phyloP scores from a whole-genome alignment of 1,140 invertebrate species.

The Mactra quadrangularis region DNA sequence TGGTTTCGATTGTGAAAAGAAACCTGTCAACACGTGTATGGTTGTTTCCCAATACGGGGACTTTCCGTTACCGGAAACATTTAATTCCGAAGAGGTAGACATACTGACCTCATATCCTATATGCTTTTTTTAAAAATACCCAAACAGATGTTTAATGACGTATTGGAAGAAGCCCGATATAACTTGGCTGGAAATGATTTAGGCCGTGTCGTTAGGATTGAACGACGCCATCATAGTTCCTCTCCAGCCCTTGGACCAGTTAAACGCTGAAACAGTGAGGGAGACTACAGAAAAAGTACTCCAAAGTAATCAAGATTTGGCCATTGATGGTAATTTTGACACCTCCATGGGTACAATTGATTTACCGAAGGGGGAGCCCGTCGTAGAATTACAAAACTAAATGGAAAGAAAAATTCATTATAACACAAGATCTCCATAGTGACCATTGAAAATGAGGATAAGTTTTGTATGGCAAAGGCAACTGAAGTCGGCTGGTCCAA shows the following conservation, averaged over 20 bases:
- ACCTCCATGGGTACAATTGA: not conserved
- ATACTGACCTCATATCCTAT: too few species aligned
- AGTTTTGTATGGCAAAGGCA: constrained; percentile 29
- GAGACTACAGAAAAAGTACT: constrained; percentile 15
- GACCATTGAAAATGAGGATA: constrained; percentile 39
- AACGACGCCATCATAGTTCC: constrained; percentile 25
- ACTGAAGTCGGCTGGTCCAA: constrained; percentile 10
- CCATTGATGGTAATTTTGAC: not conserved
- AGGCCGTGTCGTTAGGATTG: not conserved
- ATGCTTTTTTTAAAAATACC: too few species aligned
- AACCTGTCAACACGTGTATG: too few species aligned
- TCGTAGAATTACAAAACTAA: not conserved
- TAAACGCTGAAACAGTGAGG: constrained; percentile 30
- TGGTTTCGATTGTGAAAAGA: too few species aligned
- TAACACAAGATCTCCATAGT: constrained; percentile 42
- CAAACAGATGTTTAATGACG: constrained; percentile 13
- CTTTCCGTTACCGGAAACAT: too few species aligned
- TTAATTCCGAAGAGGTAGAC: too few species aligned
- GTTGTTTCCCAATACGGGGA: too few species aligned
- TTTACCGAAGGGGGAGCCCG: constrained; percentile 4
- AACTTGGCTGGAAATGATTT: constrained; percentile 18
- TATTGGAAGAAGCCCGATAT: constrained; percentile 5
- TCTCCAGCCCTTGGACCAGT: not conserved
- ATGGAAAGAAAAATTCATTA: not conserved
- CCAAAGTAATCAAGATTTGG: constrained; percentile 29